Percentiles rank a stretch among this genome's conserved stretches.
These are phyloP conservation scores for Dendrolimus punctatus DNA, from an alignment of 1,140 invertebrate species.

Conservation along the genomic window DNA sequence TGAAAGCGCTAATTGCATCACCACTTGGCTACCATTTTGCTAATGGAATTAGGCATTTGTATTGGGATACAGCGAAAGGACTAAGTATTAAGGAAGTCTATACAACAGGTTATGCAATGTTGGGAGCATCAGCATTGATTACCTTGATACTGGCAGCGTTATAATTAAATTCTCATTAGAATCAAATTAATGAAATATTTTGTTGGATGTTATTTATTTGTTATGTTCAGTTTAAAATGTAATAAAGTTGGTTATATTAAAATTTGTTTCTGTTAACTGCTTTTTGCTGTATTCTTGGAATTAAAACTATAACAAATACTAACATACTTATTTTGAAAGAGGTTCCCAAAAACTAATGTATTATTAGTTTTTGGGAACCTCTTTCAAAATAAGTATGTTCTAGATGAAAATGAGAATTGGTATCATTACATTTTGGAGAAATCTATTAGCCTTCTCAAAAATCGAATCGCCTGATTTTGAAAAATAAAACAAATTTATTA, in stretches of 20 bases:
- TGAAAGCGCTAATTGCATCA: conserved; percentile 74
- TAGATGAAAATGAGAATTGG: too few species aligned
- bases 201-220: conserved; percentile 47
- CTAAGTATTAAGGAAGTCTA: conserved; percentile 82
- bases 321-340: too few species aligned
- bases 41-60: conserved; percentile 82
- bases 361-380: too few species aligned
- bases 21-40: conserved; percentile 78
- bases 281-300: too few species aligned
- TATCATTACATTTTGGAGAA: too few species aligned
- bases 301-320: too few species aligned
- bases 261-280: too few species aligned
- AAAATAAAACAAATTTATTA: too few species aligned
- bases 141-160: conserved; percentile 53
- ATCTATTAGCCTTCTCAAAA: too few species aligned
- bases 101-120: conserved; percentile 77
- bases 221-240: conserved; percentile 10
- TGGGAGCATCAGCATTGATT: conserved; percentile 58
- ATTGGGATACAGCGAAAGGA: conserved; percentile 81
- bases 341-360: too few species aligned
- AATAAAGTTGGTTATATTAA: not conserved
- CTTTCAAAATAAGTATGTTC: too few species aligned
- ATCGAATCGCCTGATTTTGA: too few species aligned
- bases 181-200: conserved; percentile 20
- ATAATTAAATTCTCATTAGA: conserved; percentile 30